Evolutionary conservation across 2,888 invertebrate genomes (phyloP), one percentile per base, ranked within the genome.

Genomic region (Ceratothoa steindachneri): DNA sequence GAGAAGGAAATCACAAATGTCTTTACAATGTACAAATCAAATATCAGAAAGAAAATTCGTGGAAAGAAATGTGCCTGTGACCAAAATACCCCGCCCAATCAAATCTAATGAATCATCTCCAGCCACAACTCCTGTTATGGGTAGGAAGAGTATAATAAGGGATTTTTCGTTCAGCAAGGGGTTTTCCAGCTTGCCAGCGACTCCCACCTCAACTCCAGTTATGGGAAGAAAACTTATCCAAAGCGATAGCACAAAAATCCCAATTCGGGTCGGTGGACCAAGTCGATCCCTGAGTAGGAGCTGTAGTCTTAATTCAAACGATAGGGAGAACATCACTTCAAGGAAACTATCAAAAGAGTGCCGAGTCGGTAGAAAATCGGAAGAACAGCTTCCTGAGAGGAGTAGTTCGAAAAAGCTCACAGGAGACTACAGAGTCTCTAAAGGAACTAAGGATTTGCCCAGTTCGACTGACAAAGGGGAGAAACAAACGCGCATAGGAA

Each of bases 81-180:
- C 60, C 12, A 60, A 60, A 24, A 60, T 60, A 24, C 60, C 60
- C 12, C 60, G 60, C 3, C 60, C 60, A 22, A 60, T 60, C 2
- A 60, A 60, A 60, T 60, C 60, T 12, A 60, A n/a, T 24, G 60
- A 60, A 1, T 60, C 60, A 22, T 60, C 60, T 22, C 60, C 60
- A 15, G 60, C 60, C 1, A 60, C 60, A 22, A 60, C 60, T 22
- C 60, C 60, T 15, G 24, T 60, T 12, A 12, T 60, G n/a, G 12
- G 60, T 24, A 60, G 60, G 24, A 60, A 60, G 24, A 4, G 15
- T 41, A 41, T 60, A 4, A 1, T 24, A 60, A n/a, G 60, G 12
- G 19, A n/a, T 1, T 1, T 24, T 24, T 24, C 60, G 2, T 2
- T 24, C 19, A 7, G 22, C 24, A 60, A 60, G 24, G 22, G 12